Percentiles rank a stretch among this genome's conserved stretches.
Evolutionary conservation across 2,797 vertebrate species (phyloP).

Genomic region (Megalops cyprinoides): DNA sequence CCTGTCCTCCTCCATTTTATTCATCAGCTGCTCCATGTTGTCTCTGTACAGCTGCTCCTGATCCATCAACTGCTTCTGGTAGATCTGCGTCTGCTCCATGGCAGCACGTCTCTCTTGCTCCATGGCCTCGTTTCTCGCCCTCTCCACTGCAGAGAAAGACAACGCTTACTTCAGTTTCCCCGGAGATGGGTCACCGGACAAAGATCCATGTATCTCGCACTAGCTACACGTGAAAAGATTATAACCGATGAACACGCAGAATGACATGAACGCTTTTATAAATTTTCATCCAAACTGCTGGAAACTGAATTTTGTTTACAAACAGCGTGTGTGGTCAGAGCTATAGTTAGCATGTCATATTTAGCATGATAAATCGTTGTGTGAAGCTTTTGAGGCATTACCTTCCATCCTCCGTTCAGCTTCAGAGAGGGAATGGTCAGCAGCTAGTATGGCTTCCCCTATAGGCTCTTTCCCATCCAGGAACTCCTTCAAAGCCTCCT

Average conservation of each 20-base stretch:
- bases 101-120: conserved; percentile 14
- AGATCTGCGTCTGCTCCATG: not conserved
- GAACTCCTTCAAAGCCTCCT: conserved; percentile 34
- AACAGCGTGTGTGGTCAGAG: not conserved
- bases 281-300: not conserved
- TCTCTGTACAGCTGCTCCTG: conserved; percentile 15
- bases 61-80: conserved; percentile 14
- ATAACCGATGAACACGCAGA: not conserved
- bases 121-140: conserved; percentile 18
- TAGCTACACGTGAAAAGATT: not conserved
- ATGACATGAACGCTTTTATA: not conserved
- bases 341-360: not conserved
- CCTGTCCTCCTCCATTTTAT: conserved; percentile 16
- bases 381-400: conserved; percentile 11
- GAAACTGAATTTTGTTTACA: not conserved
- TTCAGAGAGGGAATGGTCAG: conserved; percentile 36
- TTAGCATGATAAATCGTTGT: not conserved
- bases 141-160: conserved; percentile 12
- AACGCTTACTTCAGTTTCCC: not conserved
- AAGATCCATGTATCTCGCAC: too few relatives aligned
- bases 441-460: conserved; percentile 29
- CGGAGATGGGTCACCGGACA: not conserved
- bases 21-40: conserved; percentile 1
- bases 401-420: conserved; percentile 35
- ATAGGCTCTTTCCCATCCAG: conserved; percentile 22